Conservation (phyloP, 2,113 vertebrate species). For the Rhinopomastus cyanomelas region DNA sequence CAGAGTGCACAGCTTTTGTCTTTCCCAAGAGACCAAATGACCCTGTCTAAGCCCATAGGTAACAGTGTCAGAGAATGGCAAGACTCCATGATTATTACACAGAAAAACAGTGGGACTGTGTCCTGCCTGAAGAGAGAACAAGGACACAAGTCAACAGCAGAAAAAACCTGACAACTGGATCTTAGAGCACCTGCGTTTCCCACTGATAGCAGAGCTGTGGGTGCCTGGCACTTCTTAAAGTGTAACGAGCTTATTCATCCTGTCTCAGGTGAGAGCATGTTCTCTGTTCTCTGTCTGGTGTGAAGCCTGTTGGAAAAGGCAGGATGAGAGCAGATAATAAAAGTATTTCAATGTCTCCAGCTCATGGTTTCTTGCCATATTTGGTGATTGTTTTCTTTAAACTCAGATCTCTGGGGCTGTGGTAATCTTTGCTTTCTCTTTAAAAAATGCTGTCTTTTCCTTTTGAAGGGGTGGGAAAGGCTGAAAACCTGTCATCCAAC, state of each 20-base stretch:
- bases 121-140: not conserved
- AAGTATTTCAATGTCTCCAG: conserved; percentile 17
- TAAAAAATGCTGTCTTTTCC: not conserved
- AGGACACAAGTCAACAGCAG: not conserved
- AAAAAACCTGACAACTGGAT: not conserved
- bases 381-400: conserved; percentile 36
- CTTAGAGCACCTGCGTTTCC: conserved; percentile 45
- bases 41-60: not conserved
- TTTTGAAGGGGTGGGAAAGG: not conserved
- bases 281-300: conserved; percentile 20
- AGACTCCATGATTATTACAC: not conserved
- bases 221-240: conserved; percentile 47
- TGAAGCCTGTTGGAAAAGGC: conserved; percentile 22
- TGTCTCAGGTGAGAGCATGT: conserved; percentile 10
- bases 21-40: not conserved
- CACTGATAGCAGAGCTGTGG: not conserved
- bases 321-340: conserved; percentile 41
- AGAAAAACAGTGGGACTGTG: not conserved
- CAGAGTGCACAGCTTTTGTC: not conserved
- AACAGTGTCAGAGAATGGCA: not conserved
- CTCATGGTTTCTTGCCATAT: conserved; percentile 42
- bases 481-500: conserved; percentile 4
- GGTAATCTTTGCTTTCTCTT: not conserved
- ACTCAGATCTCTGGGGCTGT: not conserved
- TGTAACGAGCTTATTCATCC: conserved; percentile 1